Conservation (phyloP, 2,888 invertebrate genomes). For the Lasioglossum marginatum region DNA sequence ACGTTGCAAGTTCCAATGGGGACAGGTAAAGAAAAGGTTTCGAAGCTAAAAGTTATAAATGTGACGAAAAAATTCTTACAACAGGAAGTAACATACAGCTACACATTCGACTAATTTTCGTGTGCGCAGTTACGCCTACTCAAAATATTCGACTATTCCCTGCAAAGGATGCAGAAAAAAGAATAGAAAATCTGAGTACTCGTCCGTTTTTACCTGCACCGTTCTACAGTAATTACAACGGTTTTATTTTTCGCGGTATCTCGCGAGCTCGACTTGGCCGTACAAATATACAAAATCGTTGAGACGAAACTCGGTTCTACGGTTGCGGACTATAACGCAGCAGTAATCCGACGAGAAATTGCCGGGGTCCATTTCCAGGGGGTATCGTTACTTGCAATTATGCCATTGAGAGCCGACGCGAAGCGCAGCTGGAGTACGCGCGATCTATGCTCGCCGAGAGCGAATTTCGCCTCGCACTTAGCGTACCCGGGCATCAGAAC, state of each 20-base stretch:
- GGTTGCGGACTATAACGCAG: not conserved
- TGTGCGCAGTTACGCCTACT: not conserved
- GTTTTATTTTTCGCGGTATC: constrained; percentile 1
- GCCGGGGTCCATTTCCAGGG: constrained; percentile 14
- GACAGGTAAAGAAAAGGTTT: too few species aligned
- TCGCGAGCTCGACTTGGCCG: not conserved
- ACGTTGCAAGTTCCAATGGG: too few species aligned
- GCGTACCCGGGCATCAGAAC: not conserved
- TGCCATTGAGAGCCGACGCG: constrained; percentile 15
- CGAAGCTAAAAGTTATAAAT: too few species aligned
- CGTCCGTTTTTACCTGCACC: not conserved
- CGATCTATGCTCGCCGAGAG: not conserved
- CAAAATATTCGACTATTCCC: not conserved
- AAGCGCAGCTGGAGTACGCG: constrained; percentile 1
- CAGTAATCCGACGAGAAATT: constrained; percentile 44
- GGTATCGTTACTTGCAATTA: constrained; percentile 51
- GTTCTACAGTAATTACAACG: constrained; percentile 1
- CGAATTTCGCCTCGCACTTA: constrained; percentile 28
- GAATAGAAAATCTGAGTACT: not conserved
- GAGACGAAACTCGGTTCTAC: constrained; percentile 3
- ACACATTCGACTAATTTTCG: too few species aligned
- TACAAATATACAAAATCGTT: constrained; percentile 8
- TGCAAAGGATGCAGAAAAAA: not conserved
- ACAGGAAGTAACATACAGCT: too few species aligned
- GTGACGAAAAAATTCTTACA: too few species aligned